Conservation (phyloP, 1,140 invertebrate genomes). For the Thalassaphorura encarpata region DNA sequence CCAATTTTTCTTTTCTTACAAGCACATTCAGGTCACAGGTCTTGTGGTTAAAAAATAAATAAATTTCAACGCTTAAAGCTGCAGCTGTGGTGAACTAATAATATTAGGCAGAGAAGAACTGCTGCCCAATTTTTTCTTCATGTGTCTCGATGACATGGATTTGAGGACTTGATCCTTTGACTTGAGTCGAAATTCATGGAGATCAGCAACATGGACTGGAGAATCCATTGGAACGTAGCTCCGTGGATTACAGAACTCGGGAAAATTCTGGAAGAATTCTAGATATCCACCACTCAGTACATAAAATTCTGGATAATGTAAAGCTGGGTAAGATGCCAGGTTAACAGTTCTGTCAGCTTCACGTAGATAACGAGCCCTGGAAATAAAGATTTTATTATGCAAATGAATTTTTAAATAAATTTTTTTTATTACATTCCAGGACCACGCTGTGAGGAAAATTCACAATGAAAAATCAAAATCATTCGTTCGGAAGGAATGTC, state of each 20-base stretch:
- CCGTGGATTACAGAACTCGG: conserved; percentile 2
- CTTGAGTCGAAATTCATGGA: neutral
- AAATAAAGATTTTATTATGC: conserved; percentile 28
- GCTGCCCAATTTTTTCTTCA: no score
- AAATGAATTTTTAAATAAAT: neutral
- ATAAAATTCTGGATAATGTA: conserved; percentile 92
- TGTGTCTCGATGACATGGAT: no score
- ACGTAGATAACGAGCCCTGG: conserved; percentile 70
- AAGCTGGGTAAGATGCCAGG: conserved; percentile 69
- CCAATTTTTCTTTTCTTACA: no score
- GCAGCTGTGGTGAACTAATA: no score
- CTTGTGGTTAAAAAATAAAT: no score
- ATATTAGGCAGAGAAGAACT: no score
- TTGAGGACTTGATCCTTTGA: neutral
- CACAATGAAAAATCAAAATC: conserved; percentile 94
- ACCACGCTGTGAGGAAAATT: conserved; percentile 91
- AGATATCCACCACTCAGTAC: conserved; percentile 91
- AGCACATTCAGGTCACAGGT: no score
- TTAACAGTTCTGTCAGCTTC: conserved; percentile 72
- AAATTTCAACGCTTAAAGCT: no score
- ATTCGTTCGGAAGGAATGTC: no score
- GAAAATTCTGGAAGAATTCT: conserved; percentile 64
- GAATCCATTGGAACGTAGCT: conserved; percentile 33
- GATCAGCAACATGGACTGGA: neutral
- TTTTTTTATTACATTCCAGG: conserved; percentile 66